Base-by-base conservation (phyloP, 2,888 invertebrate genomes). In the Tiliacea aurago region DNA sequence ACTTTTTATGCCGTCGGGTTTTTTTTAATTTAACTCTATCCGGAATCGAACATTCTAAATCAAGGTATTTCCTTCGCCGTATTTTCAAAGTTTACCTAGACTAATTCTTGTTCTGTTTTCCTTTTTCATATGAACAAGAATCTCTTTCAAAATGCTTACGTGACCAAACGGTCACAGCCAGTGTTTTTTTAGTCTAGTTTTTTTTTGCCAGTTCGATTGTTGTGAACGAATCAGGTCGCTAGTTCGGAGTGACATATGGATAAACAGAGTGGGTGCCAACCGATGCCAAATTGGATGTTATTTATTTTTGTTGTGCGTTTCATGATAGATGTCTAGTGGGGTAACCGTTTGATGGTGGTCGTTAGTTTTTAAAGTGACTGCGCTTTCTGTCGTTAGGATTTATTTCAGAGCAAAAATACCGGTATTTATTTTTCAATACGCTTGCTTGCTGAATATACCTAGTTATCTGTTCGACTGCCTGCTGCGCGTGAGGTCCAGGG, bases 181-280 rank as follows among this genome's bases (percentile, higher is more conserved):
- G 7, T 56, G 41, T 81, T 70, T 69, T 64, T 70, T 76, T 55
- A 37, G 41, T 61, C 53, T 64, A 23, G 49, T 72, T 81, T 56
- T 78, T n/a, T 78, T 73, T 62, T 18, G 63, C 20, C 9, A 61
- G 66, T 43, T 81, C 23, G 53, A 80, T 28, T 62, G 73, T 79
- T 83, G 73, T 49, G 61, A 69, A 53, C 49, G 55, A 84, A 73
- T 20, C 70, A 71, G 80, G 85, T 80, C 84, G 83, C 59, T 55
- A 64, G 76, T 62, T 63, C n/a, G 11, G 68, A 72, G 65, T 85
- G 85, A 85, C 85, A 83, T 49, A 61, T 83, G 80, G 58, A 61
- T 85, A 84, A 83, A 84, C 83, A 84, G 18, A 43, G 5, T 58
- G 56, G 73, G 37, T 76, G 83, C 75, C 85, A 82, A 73, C 55